phyloP scores from a whole-genome alignment of 2,797 vertebrate genomes.

The Sebastes minor region DNA sequence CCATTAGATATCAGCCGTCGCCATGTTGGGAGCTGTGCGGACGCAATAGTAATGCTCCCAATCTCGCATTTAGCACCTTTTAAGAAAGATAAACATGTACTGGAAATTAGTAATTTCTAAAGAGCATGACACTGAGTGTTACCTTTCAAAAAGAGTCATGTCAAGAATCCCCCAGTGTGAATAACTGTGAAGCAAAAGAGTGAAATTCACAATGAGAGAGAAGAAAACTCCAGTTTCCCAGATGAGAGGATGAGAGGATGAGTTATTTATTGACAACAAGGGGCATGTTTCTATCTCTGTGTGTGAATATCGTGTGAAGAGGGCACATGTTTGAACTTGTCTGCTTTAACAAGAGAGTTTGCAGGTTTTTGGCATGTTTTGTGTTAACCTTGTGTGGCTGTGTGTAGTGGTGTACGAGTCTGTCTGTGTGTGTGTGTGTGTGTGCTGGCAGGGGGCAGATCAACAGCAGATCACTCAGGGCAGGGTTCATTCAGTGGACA shows the following conservation, averaged over 20 bases:
- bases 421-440: not conserved
- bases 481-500: slow-evolving; percentile 62
- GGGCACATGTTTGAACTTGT: slow-evolving; percentile 54
- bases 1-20: rapidly evolving
- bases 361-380: slow-evolving; percentile 28
- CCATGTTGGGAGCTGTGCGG: no score
- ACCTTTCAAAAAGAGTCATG: not conserved
- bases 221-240: slow-evolving; percentile 32
- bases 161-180: not conserved
- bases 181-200: not conserved
- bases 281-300: slow-evolving; percentile 32
- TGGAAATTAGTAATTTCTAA: not conserved
- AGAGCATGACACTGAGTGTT: not conserved
- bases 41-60: no score
- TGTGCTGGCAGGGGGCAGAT: slow-evolving; percentile 47
- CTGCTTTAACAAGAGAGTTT: slow-evolving; percentile 31
- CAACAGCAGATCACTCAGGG: slow-evolving; percentile 58
- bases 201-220: slow-evolving; percentile 12
- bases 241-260: slow-evolving; percentile 34
- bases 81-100: not conserved
- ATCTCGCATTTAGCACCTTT: no score
- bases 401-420: not conserved
- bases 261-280: slow-evolving; percentile 60
- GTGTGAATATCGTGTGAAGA: slow-evolving; percentile 35
- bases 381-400: slow-evolving; percentile 17